These are phyloP conservation scores for Progne subis DNA, from an alignment of 2,113 vertebrate species.

Conservation along the genomic window DNA sequence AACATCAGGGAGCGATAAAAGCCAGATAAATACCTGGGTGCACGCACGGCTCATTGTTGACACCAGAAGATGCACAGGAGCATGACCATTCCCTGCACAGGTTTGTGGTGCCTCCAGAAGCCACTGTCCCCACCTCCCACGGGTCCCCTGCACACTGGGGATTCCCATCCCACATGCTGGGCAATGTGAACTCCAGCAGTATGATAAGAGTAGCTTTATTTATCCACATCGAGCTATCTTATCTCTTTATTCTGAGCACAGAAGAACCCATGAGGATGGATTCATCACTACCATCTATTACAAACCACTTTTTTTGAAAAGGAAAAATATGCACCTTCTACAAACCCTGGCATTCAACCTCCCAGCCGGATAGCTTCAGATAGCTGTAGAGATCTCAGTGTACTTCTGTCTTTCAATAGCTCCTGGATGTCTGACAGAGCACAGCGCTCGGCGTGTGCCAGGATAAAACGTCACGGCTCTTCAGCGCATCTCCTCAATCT, in stretches of 20 bases:
- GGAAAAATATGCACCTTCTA: not conserved
- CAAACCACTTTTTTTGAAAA: not conserved
- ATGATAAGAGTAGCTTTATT: not conserved
- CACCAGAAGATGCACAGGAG: not conserved
- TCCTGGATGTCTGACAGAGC: not conserved
- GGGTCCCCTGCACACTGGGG: fast-evolving
- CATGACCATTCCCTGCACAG: not conserved
- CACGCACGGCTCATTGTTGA: fast-evolving
- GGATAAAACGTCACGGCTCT: not conserved
- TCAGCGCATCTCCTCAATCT: not conserved
- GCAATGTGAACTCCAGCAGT: not conserved
- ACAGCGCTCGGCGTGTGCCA: fast-evolving
- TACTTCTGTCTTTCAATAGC: not conserved
- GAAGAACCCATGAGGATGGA: not conserved
- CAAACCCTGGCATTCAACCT: not conserved
- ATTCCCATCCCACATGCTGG: not conserved
- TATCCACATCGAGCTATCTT: not conserved
- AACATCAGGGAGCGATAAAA: not conserved
- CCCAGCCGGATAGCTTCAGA: not conserved
- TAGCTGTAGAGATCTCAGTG: not conserved
- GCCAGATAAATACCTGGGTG: not conserved
- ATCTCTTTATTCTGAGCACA: not conserved
- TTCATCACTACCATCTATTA: not conserved
- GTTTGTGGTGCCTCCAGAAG: not conserved
- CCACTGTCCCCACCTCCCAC: fast-evolving